phyloP scores from a whole-genome alignment of 2,888 invertebrate genomes.

The Lepidonotus clava region DNA sequence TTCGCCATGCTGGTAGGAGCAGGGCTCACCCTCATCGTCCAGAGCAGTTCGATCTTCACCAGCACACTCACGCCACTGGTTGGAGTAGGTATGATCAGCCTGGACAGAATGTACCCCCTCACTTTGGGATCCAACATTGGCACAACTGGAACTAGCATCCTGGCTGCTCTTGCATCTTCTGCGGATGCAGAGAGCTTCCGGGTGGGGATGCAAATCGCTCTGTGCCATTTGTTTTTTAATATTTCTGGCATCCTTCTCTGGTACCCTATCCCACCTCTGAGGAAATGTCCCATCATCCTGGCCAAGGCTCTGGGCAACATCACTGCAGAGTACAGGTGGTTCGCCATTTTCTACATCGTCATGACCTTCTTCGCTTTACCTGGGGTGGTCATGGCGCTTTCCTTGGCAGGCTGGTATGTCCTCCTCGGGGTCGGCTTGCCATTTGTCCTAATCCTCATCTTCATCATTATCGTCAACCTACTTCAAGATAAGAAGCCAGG shows the following conservation, averaged over 20 bases:
- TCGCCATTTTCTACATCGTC: conserved; percentile 79
- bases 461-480: conserved; percentile 68
- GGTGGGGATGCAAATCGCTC: conserved; percentile 82
- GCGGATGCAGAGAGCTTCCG: conserved; percentile 55
- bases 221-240: conserved; percentile 84
- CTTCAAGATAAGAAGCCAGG: conserved; percentile 64
- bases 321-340: conserved; percentile 83
- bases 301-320: conserved; percentile 81
- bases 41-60: conserved; percentile 74
- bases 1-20: not conserved
- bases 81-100: conserved; percentile 70
- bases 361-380: conserved; percentile 68
- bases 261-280: conserved; percentile 82
- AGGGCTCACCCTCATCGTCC: conserved; percentile 65
- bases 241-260: conserved; percentile 82
- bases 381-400: conserved; percentile 67
- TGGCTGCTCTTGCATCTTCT: conserved; percentile 72
- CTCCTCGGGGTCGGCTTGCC: conserved; percentile 65
- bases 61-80: conserved; percentile 75
- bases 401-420: conserved; percentile 67
- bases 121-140: conserved; percentile 74
- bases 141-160: conserved; percentile 73
- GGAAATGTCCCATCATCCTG: conserved; percentile 80
- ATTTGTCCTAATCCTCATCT: conserved; percentile 66
- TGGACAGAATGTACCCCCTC: conserved; percentile 73